Percentiles rank a stretch among this genome's conserved stretches.
These are phyloP conservation scores for Azorinus chamasolen DNA, from an alignment of 2,888 invertebrate species.

Conservation along the genomic window DNA sequence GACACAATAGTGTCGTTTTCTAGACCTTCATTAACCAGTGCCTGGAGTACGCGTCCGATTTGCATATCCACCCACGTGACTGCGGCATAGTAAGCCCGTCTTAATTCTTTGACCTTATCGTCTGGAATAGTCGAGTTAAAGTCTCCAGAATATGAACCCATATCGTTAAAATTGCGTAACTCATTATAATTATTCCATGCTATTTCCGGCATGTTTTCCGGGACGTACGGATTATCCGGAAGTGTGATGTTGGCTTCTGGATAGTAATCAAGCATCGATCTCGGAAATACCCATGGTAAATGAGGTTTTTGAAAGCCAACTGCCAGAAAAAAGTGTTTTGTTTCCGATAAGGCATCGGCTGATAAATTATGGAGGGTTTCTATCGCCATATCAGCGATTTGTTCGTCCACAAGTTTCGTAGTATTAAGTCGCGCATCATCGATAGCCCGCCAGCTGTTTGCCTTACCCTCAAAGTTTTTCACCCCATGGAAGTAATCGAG, in stretches of 20 bases:
- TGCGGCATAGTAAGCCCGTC: conserved; percentile 69
- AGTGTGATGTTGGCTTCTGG: conserved; percentile 54
- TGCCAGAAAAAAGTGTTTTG: conserved; percentile 91
- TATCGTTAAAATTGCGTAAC: conserved; percentile 65
- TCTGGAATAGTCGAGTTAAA: conserved; percentile 74
- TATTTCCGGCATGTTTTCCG: conserved; percentile 91
- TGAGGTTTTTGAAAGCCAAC: conserved; percentile 96
- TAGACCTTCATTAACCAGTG: conserved; percentile 60
- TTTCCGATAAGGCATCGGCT: conserved; percentile 27
- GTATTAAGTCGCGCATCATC: conserved; percentile 77
- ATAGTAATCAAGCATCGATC: conserved; percentile 90
- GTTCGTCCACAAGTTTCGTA: conserved; percentile 92
- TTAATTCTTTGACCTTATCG: conserved; percentile 47
- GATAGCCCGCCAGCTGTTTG: conserved; percentile 58
- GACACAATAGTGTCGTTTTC: conserved; percentile 68
- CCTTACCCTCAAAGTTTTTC: not conserved
- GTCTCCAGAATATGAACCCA: conserved; percentile 58
- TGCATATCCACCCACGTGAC: conserved; percentile 62
- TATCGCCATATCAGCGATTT: conserved; percentile 90
- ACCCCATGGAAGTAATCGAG: conserved; percentile 27
- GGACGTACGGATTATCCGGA: conserved; percentile 66
- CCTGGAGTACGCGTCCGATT: conserved; percentile 58
- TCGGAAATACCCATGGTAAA: conserved; percentile 94
- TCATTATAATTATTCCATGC: conserved; percentile 90
- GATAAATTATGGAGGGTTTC: conserved; percentile 87